phyloP scores from a whole-genome alignment of 2,113 vertebrate genomes.

The Gasterosteus nipponicus region DNA sequence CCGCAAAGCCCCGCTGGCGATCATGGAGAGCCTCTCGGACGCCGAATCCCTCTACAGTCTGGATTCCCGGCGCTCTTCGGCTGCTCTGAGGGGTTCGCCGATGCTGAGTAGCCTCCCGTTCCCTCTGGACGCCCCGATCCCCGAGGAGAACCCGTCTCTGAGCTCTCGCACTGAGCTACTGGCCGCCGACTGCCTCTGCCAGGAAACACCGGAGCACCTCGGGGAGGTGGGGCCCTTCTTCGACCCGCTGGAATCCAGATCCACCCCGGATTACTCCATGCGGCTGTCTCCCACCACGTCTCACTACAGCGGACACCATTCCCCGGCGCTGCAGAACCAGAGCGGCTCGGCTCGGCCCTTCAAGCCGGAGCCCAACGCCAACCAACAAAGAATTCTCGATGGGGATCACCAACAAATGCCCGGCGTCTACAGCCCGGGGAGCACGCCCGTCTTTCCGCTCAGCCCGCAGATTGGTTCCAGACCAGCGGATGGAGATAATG shows the following conservation, averaged over 20 bases:
- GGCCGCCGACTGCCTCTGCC: conserved; percentile 90
- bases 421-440: conserved; percentile 71
- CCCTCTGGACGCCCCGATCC: conserved; percentile 92
- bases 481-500: conserved; percentile 47
- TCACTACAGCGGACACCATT: conserved; percentile 74
- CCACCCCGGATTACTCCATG: conserved; percentile 69
- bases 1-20: conserved; percentile 92
- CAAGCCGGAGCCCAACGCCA: conserved; percentile 49
- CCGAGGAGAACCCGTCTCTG: conserved; percentile 96
- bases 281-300: conserved; percentile 69
- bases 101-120: conserved; percentile 93
- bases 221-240: conserved; percentile 81
- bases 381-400: conserved; percentile 64
- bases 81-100: conserved; percentile 93
- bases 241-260: conserved; percentile 69
- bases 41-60: conserved; percentile 97
- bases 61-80: conserved; percentile 95
- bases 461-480: conserved; percentile 61
- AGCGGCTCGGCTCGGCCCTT: conserved; percentile 68
- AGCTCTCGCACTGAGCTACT: conserved; percentile 97
- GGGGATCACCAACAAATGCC: conserved; percentile 65
- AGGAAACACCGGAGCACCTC: conserved; percentile 83
- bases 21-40: conserved; percentile 98
- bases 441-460: conserved; percentile 66
- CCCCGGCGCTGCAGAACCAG: conserved; percentile 74